Evolutionary conservation across 2,888 invertebrate species (phyloP).

Genomic region (Eueremaeus valkanovi): DNA sequence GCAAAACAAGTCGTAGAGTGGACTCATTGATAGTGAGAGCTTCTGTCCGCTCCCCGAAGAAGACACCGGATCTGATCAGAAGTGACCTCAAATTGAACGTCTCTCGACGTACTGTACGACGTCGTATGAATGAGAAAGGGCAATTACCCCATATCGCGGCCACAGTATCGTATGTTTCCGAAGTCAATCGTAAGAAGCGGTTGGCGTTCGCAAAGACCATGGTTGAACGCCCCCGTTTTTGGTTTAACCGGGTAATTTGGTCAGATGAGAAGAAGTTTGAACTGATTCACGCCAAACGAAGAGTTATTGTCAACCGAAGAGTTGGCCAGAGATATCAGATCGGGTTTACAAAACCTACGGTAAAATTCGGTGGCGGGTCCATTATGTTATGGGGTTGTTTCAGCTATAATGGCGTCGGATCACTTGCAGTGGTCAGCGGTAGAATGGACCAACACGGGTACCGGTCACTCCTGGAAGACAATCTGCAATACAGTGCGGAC

Average conservation of each 20-base stretch:
- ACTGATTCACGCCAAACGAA: slow-evolving; percentile 6
- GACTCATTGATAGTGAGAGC: background rate
- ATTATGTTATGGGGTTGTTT: slow-evolving; percentile 45
- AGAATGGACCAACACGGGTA: slow-evolving; percentile 39
- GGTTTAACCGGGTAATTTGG: slow-evolving; percentile 31
- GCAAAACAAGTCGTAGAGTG: background rate
- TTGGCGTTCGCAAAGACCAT: background rate
- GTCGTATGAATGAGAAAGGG: background rate
- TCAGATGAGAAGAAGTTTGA: slow-evolving; percentile 40
- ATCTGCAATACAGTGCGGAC: slow-evolving; percentile 34
- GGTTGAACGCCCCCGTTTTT: background rate
- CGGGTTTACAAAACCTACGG: slow-evolving; percentile 20
- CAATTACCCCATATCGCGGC: background rate
- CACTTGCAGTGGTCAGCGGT: slow-evolving; percentile 36
- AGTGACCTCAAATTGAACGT: background rate
- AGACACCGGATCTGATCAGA: background rate
- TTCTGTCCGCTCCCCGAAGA: background rate
- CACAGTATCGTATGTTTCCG: background rate
- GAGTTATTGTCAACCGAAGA: slow-evolving; percentile 12
- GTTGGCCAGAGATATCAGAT: background rate
- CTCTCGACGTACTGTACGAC: background rate
- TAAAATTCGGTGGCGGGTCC: slow-evolving; percentile 43
- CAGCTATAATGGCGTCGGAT: slow-evolving; percentile 37
- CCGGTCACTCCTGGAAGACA: slow-evolving; percentile 36
- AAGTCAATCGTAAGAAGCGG: background rate